Evolutionary conservation across 2,113 vertebrate genomes (phyloP).

Genomic region (Alces alces): DNA sequence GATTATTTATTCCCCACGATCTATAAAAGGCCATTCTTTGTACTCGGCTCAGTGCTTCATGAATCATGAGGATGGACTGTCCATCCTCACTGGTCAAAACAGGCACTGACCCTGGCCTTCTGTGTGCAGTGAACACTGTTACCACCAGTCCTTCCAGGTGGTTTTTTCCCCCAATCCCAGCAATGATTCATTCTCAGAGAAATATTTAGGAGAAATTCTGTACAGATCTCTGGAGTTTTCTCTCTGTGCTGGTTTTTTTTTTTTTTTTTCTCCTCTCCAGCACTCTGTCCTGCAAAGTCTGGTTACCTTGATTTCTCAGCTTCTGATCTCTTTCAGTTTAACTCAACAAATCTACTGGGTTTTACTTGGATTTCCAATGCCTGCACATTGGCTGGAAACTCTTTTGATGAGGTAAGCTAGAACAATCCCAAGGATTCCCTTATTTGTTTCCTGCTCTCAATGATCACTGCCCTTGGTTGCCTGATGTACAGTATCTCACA

Average conservation of each 20-base stretch:
- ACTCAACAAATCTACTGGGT: neutral
- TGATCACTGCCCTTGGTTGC: neutral
- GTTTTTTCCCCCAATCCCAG: neutral
- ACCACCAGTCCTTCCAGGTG: neutral
- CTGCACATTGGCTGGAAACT: neutral
- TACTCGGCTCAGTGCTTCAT: neutral
- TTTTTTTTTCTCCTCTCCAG: neutral
- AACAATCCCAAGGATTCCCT: neutral
- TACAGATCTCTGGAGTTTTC: neutral
- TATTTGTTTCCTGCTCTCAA: neutral
- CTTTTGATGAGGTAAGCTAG: neutral
- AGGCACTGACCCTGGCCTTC: neutral
- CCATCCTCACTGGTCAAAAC: neutral
- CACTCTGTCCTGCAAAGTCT: neutral
- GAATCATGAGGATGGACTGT: neutral
- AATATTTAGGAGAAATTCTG: neutral
- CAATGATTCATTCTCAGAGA: neutral
- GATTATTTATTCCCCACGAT: neutral
- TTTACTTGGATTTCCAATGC: neutral
- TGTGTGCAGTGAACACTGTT: neutral
- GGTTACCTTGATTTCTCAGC: rapidly evolving
- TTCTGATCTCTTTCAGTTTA: neutral
- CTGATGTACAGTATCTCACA: neutral
- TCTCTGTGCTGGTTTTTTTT: neutral
- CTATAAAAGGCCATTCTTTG: neutral